A percentile compares a stretch with the other conserved stretches of the same genome.
phyloP scores from a whole-genome alignment of 2,797 vertebrate genomes.

The Phataginus tricuspis region DNA sequence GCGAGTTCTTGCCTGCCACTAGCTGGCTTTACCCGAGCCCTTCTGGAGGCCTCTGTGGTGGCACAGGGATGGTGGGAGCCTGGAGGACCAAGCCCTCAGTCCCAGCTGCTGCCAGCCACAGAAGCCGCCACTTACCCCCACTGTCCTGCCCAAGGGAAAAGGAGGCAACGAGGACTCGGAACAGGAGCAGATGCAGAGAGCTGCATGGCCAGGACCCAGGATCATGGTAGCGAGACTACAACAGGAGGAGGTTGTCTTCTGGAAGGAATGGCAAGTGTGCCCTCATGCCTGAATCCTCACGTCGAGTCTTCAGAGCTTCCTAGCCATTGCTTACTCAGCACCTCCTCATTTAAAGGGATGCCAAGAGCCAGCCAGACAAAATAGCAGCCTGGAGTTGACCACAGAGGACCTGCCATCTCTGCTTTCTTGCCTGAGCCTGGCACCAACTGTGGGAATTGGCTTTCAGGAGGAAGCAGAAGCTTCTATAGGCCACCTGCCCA shows the following conservation, averaged over 20 bases:
- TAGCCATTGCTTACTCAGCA: not conserved
- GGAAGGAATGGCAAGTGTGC: no score
- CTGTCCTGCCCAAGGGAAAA: no score
- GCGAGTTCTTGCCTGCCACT: fast-evolving
- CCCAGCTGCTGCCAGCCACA: no score
- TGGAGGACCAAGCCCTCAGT: no score
- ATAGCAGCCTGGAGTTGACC: not conserved
- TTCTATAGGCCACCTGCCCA: not conserved
- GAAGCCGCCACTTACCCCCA: no score
- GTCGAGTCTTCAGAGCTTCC: not conserved
- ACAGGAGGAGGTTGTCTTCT: no score
- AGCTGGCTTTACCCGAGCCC: not conserved
- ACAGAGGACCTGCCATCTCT: not conserved
- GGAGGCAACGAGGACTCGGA: no score
- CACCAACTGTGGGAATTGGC: not conserved
- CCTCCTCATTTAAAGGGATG: not conserved
- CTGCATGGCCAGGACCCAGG: no score
- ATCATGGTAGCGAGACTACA: no score
- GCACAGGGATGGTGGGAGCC: fast-evolving
- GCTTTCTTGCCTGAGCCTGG: not conserved
- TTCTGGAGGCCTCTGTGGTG: not conserved
- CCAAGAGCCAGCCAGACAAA: not conserved
- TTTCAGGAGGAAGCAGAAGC: fast-evolving
- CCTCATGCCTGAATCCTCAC: not conserved
- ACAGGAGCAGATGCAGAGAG: no score